Percentiles rank a stretch among this genome's conserved stretches.
Evolutionary conservation across 2,797 vertebrate genomes (phyloP).

Genomic region (Rhinella marina): DNA sequence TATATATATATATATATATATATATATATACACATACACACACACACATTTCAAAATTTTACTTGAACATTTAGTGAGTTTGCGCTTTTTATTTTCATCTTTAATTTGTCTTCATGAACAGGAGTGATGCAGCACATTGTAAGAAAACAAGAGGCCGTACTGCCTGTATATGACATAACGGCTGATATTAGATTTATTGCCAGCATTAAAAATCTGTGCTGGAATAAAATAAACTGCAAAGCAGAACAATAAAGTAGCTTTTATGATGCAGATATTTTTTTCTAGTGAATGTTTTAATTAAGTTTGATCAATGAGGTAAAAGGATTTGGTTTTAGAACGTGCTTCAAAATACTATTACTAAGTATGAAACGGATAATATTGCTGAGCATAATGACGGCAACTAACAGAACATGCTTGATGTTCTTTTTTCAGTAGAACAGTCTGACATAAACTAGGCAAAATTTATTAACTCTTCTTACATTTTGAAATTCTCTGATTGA

Average conservation of each 20-base stretch:
- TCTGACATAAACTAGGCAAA: not conserved
- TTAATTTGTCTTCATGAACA: not conserved
- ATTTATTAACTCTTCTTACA: not conserved
- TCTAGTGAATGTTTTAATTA: conserved; percentile 40
- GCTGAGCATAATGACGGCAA: not conserved
- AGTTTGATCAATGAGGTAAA: conserved; percentile 35
- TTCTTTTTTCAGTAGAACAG: not conserved
- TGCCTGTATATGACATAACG: not conserved
- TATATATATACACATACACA: too few relatives aligned
- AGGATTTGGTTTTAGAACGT: not conserved
- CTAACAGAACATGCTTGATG: not conserved
- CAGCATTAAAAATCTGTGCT: conserved; percentile 23
- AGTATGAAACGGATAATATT: conserved; percentile 14
- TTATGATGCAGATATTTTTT: conserved; percentile 19
- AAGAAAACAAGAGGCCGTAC: conserved; percentile 20
- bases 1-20: too few relatives aligned
- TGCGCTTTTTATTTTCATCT: not conserved
- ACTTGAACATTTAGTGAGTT: not conserved
- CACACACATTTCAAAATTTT: not conserved
- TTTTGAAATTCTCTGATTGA: not conserved
- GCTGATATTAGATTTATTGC: conserved; percentile 41
- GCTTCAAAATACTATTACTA: conserved; percentile 11
- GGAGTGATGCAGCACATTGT: conserved; percentile 22
- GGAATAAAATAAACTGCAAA: conserved; percentile 30
- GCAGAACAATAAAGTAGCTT: conserved; percentile 29